Base-by-base conservation (phyloP, 2,797 vertebrate species). In the Coracias cyanogaster region DNA sequence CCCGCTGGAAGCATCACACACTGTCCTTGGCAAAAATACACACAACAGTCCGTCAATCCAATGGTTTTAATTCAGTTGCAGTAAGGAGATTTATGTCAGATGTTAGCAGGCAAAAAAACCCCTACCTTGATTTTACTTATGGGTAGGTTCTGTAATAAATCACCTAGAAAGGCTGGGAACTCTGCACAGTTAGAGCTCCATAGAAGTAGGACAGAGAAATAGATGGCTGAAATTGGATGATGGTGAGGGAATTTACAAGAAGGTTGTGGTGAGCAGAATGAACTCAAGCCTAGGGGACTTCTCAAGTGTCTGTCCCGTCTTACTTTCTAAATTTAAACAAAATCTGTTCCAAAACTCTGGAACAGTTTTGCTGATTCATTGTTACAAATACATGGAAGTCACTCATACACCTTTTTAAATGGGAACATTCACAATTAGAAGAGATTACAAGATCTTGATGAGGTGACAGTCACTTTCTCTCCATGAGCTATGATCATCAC, bases 301-400 rank as follows among this genome's bases (percentile, higher is more conserved):
- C 37, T 72, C 48, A 26, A 24, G 11, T 12, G 1, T 46, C 58
- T 77, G 13, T 16, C 48, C 35, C 77, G 21, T 5, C 26, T 55
- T 55, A 9, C 57, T 66, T 57, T 58, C 29, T 43, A 78, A 29
- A 5, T 17, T 79, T 45, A 65, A 49, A 37, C 41, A 48, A 89
- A 65, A 70, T 9, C 6, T 45, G 3, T 3, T 82, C 43, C 20
- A 88, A 70, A 88, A 64, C 14, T 18, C 29, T 25, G 17, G 2
- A 76, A 25, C 2, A 2, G 37, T 76, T 85, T 82, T 77, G 3
- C 39, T 66, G 11, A 5, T 39, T 85, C 16, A 18, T 51, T 69
- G 5, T 31, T 46, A 20, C 64, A 76, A 58, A 26, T 10, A 33
- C 45, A 8, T 0, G 0, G 4, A 9, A 28, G 6, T 58, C 31